phyloP scores from a whole-genome alignment of 2,888 invertebrate genomes.

The Trisateles emortualis region DNA sequence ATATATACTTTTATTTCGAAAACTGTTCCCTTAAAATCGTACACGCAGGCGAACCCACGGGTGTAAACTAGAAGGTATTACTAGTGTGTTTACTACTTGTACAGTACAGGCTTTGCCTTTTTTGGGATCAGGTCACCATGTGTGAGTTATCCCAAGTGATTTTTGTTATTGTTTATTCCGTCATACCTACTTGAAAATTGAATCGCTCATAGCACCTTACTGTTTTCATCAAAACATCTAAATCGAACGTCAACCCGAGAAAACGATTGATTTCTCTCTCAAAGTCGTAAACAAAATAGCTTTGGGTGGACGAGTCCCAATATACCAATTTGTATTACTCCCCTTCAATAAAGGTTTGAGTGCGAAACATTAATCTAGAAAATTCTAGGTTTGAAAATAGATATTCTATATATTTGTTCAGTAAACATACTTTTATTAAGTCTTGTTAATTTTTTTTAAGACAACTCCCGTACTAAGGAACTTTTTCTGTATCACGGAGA shows the following conservation, averaged over 20 bases:
- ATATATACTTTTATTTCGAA: too few relatives aligned
- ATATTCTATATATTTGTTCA: not conserved
- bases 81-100: too few relatives aligned
- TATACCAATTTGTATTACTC: constrained; percentile 32
- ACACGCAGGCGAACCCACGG: too few relatives aligned
- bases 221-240: constrained; percentile 20
- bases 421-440: too few relatives aligned
- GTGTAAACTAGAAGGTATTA: too few relatives aligned
- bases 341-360: constrained; percentile 18
- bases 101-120: too few relatives aligned
- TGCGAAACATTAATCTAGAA: constrained; percentile 17
- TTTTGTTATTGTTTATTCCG: too few relatives aligned
- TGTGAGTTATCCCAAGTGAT: too few relatives aligned
- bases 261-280: constrained; percentile 18
- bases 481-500: too few relatives aligned
- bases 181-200: constrained; percentile 13
- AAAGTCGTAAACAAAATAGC: constrained; percentile 18
- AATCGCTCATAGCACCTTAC: constrained; percentile 7
- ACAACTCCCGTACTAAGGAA: too few relatives aligned
- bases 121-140: too few relatives aligned
- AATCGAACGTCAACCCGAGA: not conserved
- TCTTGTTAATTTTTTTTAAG: not conserved
- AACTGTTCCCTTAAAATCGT: too few relatives aligned
- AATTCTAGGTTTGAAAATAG: not conserved
- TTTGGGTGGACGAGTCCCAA: constrained; percentile 9